phyloP scores from a whole-genome alignment of 2,888 invertebrate genomes.

The Amorpha juglandis region DNA sequence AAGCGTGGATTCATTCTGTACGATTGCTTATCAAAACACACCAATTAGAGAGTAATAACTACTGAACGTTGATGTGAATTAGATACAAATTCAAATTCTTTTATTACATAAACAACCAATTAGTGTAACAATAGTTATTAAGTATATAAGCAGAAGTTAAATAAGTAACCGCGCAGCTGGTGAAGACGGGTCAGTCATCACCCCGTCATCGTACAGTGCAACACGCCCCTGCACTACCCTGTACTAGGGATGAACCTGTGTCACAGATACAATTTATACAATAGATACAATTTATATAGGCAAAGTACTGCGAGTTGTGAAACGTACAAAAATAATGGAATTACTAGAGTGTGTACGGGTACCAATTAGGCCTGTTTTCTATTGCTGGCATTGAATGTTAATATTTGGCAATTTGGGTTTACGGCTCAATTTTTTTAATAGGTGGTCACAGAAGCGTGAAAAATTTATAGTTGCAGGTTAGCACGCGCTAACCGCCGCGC shows the following conservation, averaged over 20 bases:
- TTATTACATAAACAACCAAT: no score
- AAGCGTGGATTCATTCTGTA: slow-evolving; percentile 26
- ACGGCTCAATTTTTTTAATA: slow-evolving; percentile 55
- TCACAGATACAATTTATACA: no score
- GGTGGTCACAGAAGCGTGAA: slow-evolving; percentile 67
- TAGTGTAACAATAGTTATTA: no score
- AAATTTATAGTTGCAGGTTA: slow-evolving; percentile 47
- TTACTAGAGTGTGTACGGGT: slow-evolving; percentile 58
- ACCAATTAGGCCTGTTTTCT: slow-evolving; percentile 59
- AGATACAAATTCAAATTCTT: no score
- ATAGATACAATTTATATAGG: slow-evolving; percentile 28
- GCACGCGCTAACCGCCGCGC: slow-evolving; percentile 46
- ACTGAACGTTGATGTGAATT: slow-evolving; percentile 27
- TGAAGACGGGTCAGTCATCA: no score
- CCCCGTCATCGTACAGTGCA: no score
- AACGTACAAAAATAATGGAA: slow-evolving; percentile 59
- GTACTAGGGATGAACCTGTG: no score
- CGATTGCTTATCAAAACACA: slow-evolving; percentile 28
- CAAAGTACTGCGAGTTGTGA: slow-evolving; percentile 50
- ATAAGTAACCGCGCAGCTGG: no score
- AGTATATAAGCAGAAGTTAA: no score
- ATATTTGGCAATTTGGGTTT: slow-evolving; percentile 58
- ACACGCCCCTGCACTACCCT: no score
- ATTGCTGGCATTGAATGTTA: slow-evolving; percentile 71
- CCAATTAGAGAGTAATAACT: slow-evolving; percentile 32